These are phyloP conservation scores for Alces alces DNA, from an alignment of 2,113 vertebrate species.

Conservation along the genomic window DNA sequence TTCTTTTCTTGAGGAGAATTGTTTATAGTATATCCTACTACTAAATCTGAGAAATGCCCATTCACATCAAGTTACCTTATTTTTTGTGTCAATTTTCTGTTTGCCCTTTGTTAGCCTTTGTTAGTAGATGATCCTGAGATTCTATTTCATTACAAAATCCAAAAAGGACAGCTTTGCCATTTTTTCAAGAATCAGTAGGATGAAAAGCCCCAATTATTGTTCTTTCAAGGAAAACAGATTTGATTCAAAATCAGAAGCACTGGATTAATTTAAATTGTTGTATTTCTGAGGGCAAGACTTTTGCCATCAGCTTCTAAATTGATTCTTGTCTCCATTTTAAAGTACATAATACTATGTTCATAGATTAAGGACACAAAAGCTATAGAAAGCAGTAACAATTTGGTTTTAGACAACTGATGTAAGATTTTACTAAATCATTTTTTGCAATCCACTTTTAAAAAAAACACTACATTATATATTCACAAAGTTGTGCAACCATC, in stretches of 20 bases:
- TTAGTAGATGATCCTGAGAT: background rate
- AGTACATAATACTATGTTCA: background rate
- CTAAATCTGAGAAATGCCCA: background rate
- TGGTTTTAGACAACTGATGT: conserved; percentile 12
- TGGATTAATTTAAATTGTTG: background rate
- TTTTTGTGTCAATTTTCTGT: background rate
- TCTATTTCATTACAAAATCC: background rate
- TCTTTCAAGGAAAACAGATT: background rate
- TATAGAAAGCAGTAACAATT: background rate
- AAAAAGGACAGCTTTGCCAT: background rate
- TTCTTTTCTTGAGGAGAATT: background rate
- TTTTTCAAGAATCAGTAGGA: background rate
- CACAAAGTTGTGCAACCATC: background rate
- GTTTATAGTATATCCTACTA: background rate
- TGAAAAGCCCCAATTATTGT: background rate
- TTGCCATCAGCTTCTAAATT: conserved; percentile 19
- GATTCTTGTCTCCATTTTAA: conserved; percentile 37
- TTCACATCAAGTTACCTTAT: background rate
- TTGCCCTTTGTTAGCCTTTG: background rate
- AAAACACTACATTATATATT: background rate
- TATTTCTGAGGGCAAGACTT: conserved; percentile 17
- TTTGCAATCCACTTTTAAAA: background rate
- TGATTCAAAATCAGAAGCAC: conserved; percentile 21
- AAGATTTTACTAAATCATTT: background rate
- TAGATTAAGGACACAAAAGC: background rate